Evolutionary conservation across 2,797 vertebrate species (phyloP).

Genomic region (Coccyzus lansbergi): DNA sequence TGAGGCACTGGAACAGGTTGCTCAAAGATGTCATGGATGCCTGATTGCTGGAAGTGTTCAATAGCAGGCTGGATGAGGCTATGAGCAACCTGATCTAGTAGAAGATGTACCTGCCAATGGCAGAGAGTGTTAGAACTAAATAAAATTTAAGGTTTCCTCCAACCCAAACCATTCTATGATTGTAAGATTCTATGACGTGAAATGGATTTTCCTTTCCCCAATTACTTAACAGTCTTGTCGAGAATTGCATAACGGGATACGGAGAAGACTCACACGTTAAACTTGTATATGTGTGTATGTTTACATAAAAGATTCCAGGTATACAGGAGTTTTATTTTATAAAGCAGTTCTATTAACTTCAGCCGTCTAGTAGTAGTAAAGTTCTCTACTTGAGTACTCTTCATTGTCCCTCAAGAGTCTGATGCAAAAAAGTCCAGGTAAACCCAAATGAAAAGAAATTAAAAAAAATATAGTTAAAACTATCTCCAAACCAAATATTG

Average conservation of each 20-base stretch:
- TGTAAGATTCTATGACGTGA: not conserved
- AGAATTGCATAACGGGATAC: not conserved
- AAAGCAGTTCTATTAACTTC: not conserved
- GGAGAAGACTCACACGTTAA: not conserved
- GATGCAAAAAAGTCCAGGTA: not conserved
- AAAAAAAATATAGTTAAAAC: not conserved
- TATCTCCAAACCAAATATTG: not conserved
- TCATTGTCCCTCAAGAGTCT: not conserved
- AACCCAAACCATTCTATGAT: too few relatives aligned
- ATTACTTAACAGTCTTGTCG: not conserved
- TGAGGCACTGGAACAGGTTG: too few relatives aligned
- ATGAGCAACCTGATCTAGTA: too few relatives aligned
- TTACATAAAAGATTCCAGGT: accelerated
- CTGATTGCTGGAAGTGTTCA: too few relatives aligned
- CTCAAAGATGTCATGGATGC: too few relatives aligned
- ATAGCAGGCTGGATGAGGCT: too few relatives aligned
- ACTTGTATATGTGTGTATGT: accelerated
- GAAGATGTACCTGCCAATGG: too few relatives aligned
- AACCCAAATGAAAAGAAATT: not conserved
- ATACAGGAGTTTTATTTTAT: not conserved
- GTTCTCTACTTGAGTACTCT: not conserved
- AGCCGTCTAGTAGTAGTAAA: not conserved
- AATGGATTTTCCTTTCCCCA: not conserved
- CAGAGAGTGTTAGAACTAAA: too few relatives aligned
- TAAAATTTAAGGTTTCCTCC: too few relatives aligned